Evolutionary conservation across 1,140 invertebrate genomes (phyloP).

Genomic region (Drosophila jambulina): DNA sequence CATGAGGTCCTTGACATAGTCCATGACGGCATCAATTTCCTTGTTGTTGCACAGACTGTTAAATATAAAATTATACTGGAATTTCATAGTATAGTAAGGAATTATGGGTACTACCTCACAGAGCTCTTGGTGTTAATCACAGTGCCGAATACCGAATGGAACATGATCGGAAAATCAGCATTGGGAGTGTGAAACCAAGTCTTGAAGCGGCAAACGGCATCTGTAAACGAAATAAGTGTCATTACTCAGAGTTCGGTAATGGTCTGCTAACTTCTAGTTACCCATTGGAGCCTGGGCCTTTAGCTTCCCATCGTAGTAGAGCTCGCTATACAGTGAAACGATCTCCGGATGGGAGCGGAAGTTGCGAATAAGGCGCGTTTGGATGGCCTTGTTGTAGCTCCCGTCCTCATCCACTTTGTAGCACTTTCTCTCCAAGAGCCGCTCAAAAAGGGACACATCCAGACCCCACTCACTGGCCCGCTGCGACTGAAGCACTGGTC

Average conservation of each 20-base stretch:
- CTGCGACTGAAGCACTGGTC: conserved; percentile 89
- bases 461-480: conserved; percentile 86
- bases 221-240: conserved; percentile 16
- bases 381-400: conserved; percentile 87
- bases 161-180: conserved; percentile 87
- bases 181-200: conserved; percentile 83
- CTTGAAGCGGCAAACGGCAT: conserved; percentile 56
- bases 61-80: background rate
- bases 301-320: conserved; percentile 89
- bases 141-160: conserved; percentile 87
- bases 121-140: conserved; percentile 57
- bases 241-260: background rate
- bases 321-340: conserved; percentile 87
- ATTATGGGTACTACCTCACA: conserved; percentile 45
- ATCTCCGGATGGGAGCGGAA: conserved; percentile 88
- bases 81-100: background rate
- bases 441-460: conserved; percentile 87
- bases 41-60: conserved; percentile 69
- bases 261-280: background rate
- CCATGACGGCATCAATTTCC: conserved; percentile 88
- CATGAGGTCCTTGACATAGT: conserved; percentile 86
- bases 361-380: conserved; percentile 89
- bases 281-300: conserved; percentile 65
- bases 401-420: conserved; percentile 86
- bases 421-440: conserved; percentile 86